These are phyloP conservation scores for Lichenostomus cassidix DNA, from an alignment of 2,113 vertebrate genomes.

Conservation along the genomic window DNA sequence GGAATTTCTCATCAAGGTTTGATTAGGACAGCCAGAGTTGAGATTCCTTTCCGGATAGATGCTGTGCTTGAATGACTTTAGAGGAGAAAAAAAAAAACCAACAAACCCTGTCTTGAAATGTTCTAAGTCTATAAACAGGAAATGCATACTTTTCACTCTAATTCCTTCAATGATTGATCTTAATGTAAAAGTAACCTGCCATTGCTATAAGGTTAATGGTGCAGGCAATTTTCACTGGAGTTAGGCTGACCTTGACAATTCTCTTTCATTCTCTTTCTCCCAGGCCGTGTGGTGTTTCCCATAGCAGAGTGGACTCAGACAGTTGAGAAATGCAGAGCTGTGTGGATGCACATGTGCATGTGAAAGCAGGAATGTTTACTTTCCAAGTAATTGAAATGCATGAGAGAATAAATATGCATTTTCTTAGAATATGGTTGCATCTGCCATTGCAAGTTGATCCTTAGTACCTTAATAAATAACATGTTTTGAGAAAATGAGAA, in stretches of 20 bases:
- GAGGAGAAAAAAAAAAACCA: background rate
- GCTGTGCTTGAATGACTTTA: background rate
- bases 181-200: slow-evolving; percentile 6
- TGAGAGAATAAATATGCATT: background rate
- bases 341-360: background rate
- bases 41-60: background rate
- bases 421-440: background rate
- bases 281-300: background rate
- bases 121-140: background rate
- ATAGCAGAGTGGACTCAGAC: background rate
- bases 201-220: background rate
- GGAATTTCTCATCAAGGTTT: slow-evolving; percentile 18
- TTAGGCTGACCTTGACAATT: background rate
- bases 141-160: slow-evolving; percentile 15
- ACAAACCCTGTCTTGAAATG: background rate
- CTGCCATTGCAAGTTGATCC: background rate
- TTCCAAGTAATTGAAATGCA: background rate
- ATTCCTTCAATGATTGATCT: slow-evolving; percentile 29
- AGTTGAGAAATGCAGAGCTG: background rate
- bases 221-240: background rate
- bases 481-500: background rate
- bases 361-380: background rate
- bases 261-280: background rate
- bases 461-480: background rate
- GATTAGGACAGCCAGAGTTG: background rate